Percentiles rank a stretch among this genome's conserved stretches.
Conservation (phyloP, 2,113 vertebrate genomes). For the Platycercus adscitus region DNA sequence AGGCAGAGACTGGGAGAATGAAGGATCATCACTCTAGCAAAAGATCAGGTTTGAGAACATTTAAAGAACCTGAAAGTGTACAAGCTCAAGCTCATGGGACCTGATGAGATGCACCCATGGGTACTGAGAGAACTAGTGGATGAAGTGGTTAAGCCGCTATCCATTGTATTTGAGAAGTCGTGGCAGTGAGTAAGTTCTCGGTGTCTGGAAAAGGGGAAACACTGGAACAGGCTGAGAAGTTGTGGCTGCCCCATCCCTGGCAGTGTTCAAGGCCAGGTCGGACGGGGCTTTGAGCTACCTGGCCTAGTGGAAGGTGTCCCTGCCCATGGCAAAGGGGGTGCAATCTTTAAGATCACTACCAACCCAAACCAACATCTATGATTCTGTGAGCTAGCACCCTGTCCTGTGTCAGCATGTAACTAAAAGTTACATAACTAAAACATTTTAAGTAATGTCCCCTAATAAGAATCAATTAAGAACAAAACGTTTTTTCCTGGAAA, state of each 20-base stretch:
- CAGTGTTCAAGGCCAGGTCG: not conserved
- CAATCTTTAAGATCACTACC: not conserved
- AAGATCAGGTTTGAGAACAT: not conserved
- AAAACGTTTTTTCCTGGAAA: not conserved
- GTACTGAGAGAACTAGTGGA: not conserved
- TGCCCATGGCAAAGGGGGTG: not conserved
- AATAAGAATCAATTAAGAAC: not conserved
- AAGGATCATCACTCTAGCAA: not conserved
- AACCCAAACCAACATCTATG: not conserved
- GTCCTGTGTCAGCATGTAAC: accelerated
- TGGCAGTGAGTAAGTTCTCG: not conserved
- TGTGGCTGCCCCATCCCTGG: not conserved
- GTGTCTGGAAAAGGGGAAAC: not conserved
- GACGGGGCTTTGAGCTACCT: not conserved
- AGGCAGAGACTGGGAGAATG: not conserved
- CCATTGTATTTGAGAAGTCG: not conserved
- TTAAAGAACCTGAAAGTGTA: not conserved
- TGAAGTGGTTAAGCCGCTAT: not conserved
- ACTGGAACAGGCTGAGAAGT: not conserved
- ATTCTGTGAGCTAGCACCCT: not conserved
- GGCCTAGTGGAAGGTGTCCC: not conserved
- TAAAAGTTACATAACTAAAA: not conserved
- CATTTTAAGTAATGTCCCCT: not conserved
- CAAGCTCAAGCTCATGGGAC: not conserved
- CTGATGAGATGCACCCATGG: not conserved